A percentile compares a stretch with the other conserved stretches of the same genome.
Evolutionary conservation across 2,113 vertebrate genomes (phyloP).

Genomic region (Catharus fuscescens): DNA sequence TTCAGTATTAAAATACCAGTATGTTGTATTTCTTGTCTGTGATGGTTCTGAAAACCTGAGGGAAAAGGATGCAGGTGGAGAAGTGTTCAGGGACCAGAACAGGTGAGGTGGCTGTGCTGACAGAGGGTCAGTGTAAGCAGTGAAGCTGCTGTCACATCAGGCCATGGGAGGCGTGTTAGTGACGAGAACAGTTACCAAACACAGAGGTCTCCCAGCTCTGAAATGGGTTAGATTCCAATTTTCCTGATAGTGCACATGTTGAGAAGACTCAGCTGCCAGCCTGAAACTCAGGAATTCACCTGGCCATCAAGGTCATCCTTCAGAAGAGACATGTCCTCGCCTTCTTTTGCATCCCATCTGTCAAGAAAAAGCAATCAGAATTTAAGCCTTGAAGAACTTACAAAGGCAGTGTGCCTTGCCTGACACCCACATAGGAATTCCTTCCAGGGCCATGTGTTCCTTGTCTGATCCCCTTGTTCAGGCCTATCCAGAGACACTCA

Average conservation of each 20-base stretch:
- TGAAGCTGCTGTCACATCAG: neutral
- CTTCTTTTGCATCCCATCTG: slow-evolving; percentile 77
- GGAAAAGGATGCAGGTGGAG: neutral
- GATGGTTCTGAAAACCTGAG: neutral
- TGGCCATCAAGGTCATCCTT: slow-evolving; percentile 62
- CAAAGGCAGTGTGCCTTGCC: neutral
- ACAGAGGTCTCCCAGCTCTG: neutral
- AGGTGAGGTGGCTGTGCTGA: neutral
- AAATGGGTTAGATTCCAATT: neutral
- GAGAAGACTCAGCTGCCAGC: neutral
- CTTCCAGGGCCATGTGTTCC: neutral
- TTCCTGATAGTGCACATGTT: neutral
- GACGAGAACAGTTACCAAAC: neutral
- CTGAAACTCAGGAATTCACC: slow-evolving; percentile 50
- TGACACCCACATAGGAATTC: neutral
- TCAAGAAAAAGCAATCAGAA: neutral
- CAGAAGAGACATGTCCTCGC: slow-evolving; percentile 49
- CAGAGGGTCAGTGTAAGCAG: neutral
- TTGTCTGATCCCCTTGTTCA: neutral
- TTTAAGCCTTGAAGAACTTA: neutral
- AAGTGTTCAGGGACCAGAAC: neutral
- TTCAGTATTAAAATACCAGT: neutral
- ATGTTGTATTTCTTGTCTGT: neutral
- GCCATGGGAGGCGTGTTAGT: neutral
- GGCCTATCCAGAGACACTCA: neutral